phyloP scores from a whole-genome alignment of 2,113 vertebrate genomes.

The Peromyscus californicus region DNA sequence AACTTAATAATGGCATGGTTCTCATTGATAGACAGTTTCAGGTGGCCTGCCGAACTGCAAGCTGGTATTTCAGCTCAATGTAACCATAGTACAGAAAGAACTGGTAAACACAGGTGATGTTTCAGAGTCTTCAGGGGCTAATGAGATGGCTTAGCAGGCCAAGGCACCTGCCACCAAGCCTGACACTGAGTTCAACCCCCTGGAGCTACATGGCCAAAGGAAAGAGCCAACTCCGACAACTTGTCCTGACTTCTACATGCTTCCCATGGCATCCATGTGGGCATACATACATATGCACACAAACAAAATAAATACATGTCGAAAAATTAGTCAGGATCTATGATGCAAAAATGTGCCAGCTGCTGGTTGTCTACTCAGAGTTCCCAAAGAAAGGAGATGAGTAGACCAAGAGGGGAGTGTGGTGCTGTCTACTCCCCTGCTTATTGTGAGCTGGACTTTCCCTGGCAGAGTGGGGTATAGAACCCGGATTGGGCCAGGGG shows the following conservation, averaged over 20 bases:
- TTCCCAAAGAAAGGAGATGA: neutral
- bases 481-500: neutral
- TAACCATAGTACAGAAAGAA: constrained; percentile 45
- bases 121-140: neutral
- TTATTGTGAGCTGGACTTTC: neutral
- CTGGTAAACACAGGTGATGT: neutral
- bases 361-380: neutral
- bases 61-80: constrained; percentile 58
- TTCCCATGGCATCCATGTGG: neutral
- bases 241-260: neutral
- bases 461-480: neutral
- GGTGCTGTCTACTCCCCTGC: neutral
- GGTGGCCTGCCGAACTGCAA: constrained; percentile 21
- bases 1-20: constrained; percentile 45
- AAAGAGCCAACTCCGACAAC: neutral
- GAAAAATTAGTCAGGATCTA: neutral
- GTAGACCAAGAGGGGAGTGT: neutral
- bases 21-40: constrained; percentile 45
- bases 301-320: neutral
- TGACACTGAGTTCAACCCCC: neutral
- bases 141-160: neutral
- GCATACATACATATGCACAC: neutral
- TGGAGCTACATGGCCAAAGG: neutral
- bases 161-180: neutral
- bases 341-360: neutral